Base-by-base conservation (phyloP, 2,113 vertebrate species). In the Pipra filicauda region DNA sequence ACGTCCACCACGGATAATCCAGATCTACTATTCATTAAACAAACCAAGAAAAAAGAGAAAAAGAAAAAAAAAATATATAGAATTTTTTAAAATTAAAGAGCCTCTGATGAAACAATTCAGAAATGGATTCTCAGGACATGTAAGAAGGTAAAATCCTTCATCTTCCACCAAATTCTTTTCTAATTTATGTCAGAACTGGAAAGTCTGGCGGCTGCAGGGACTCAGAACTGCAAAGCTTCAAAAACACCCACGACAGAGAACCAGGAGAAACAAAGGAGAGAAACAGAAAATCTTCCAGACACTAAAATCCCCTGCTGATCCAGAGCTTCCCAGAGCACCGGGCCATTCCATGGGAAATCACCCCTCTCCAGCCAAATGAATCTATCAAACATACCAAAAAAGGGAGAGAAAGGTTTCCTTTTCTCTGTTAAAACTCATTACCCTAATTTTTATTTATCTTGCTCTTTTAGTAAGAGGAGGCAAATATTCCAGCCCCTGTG, bases 1-100 rank as follows among this genome's bases (percentile, higher is more conserved):
- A 0, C 7, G 11, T 4, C 28, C 57, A 39, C 28, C 22, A 5
- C 9, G 2, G 6, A 22, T 4, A 28, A 16, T 31, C n/a, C 8
- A 5, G 13, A 35, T 41, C 58, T 12, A 5, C 28, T 15, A 0
- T 5, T 15, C 28, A 15, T 5, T 15, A 8, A 39, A 33, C 74
- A 61, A 24, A 51, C 35, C 14, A 39, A 5, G 16, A 33, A 28
- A 8, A 26, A 27, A 26, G 26, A 28, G 8, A 28, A 28, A 52
- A 15, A 51, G 5, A 51, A 51, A 51, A 49, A 49, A 14, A 26
- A 51, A 49, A 27, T 6, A 52, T 1, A 16, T 4, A n/a, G 58
- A 12, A 51, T 15, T 39, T 33, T 41, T 21, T 33, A 39, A 61
- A 51, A 18, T 27, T 15, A 7, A 27, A 27, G 58, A 20, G 28